Conservation (phyloP, 2,797 vertebrate species). For the Glossophaga mutica region DNA sequence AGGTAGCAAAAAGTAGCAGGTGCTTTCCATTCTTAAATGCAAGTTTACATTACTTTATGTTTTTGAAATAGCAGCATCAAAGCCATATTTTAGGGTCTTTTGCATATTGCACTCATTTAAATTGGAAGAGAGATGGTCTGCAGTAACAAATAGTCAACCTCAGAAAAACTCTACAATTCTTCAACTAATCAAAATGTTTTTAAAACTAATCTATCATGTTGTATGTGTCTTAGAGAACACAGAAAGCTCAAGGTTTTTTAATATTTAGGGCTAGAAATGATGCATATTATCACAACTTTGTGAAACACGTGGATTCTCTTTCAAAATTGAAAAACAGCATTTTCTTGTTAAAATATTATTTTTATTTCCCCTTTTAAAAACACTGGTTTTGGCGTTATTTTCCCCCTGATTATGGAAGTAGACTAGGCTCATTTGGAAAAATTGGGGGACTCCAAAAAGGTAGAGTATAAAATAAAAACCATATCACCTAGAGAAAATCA, state of each 20-base stretch:
- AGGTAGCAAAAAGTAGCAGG: background rate
- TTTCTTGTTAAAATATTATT: background rate
- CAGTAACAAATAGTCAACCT: background rate
- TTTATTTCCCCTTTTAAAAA: background rate
- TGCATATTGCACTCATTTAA: background rate
- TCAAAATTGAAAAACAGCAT: constrained; percentile 17
- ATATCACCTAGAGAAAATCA: background rate
- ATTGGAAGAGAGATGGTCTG: background rate
- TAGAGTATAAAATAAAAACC: background rate
- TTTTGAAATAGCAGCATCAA: background rate
- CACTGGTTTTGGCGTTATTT: background rate
- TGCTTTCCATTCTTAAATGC: constrained; percentile 19
- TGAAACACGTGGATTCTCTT: background rate
- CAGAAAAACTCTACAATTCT: background rate
- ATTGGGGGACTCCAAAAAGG: background rate
- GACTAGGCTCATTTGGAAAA: background rate
- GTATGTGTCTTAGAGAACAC: background rate
- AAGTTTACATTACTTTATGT: background rate
- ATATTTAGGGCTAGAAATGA: background rate
- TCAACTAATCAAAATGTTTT: background rate
- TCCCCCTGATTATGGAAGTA: constrained; percentile 14
- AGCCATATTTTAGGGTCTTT: background rate
- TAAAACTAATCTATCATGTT: background rate
- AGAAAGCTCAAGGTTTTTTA: background rate
- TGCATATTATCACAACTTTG: background rate